A percentile compares a stretch with the other conserved stretches of the same genome.
Evolutionary conservation across 1,140 invertebrate species (phyloP).

Genomic region (Drosophila bocki): DNA sequence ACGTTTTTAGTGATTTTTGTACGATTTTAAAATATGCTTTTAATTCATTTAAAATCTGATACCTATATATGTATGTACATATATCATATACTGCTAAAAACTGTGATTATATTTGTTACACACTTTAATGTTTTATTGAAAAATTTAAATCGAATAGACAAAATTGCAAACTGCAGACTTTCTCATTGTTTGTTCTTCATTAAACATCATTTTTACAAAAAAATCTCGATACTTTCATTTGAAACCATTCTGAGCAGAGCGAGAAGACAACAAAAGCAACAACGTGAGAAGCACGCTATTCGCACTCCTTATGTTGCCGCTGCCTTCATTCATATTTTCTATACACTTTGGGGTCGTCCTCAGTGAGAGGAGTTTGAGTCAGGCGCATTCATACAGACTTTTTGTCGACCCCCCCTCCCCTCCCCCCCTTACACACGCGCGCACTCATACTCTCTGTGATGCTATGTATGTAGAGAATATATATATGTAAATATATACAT

Average conservation of each 20-base stretch:
- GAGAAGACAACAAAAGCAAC: constrained; percentile 36
- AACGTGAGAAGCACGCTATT: constrained; percentile 30
- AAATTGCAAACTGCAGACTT: background rate
- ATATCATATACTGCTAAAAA: too few species aligned
- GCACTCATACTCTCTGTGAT: constrained; percentile 24
- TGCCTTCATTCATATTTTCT: constrained; percentile 79
- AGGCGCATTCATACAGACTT: constrained; percentile 65
- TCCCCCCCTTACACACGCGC: constrained; percentile 14
- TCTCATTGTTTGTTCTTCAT: background rate
- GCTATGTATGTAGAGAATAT: constrained; percentile 31
- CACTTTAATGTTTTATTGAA: too few species aligned
- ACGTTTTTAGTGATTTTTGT: too few species aligned
- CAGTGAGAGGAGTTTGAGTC: constrained; percentile 62
- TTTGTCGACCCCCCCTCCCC: constrained; percentile 5
- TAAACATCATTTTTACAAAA: constrained; percentile 10
- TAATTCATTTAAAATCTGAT: too few species aligned
- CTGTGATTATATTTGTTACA: too few species aligned
- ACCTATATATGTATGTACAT: too few species aligned
- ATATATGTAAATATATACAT: constrained; percentile 15
- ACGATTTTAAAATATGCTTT: too few species aligned
- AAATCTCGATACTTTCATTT: background rate
- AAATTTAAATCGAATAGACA: background rate
- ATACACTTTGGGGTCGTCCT: constrained; percentile 65
- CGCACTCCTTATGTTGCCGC: constrained; percentile 27
- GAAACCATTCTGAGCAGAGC: constrained; percentile 1